Percentiles rank a stretch among this genome's conserved stretches.
Conservation (phyloP, 2,797 vertebrate genomes). For the Microhierax caerulescens region DNA sequence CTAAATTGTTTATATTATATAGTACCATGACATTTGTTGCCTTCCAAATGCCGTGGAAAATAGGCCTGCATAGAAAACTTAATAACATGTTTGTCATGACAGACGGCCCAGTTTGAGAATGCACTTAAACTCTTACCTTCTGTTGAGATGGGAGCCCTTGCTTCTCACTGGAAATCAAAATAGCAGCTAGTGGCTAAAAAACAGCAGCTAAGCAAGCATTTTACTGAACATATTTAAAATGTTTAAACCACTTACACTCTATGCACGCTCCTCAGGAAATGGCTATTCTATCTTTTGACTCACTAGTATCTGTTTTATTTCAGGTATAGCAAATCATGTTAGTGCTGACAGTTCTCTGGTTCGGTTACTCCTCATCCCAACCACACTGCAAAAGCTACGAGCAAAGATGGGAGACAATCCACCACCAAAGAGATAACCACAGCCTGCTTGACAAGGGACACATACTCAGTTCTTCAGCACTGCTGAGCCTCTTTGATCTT, state of each 20-base stretch:
- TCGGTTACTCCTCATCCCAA: neutral
- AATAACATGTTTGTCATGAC: neutral
- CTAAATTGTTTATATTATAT: neutral
- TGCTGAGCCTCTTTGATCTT: neutral
- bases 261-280: neutral
- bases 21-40: neutral
- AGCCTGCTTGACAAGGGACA: neutral
- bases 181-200: neutral
- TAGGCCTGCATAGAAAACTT: neutral
- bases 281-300: neutral
- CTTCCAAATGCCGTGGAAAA: constrained; percentile 2
- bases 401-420: neutral
- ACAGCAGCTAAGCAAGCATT: neutral
- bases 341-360: neutral
- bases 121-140: neutral
- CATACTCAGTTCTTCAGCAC: neutral
- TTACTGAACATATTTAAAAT: neutral
- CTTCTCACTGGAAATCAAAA: neutral
- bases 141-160: neutral
- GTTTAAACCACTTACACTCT: neutral
- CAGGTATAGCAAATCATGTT: neutral
- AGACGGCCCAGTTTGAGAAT: neutral
- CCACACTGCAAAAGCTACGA: neutral
- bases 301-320: neutral
- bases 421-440: neutral